These are phyloP conservation scores for Bombus impatiens DNA, from an alignment of 1,140 invertebrate genomes.

Conservation along the genomic window DNA sequence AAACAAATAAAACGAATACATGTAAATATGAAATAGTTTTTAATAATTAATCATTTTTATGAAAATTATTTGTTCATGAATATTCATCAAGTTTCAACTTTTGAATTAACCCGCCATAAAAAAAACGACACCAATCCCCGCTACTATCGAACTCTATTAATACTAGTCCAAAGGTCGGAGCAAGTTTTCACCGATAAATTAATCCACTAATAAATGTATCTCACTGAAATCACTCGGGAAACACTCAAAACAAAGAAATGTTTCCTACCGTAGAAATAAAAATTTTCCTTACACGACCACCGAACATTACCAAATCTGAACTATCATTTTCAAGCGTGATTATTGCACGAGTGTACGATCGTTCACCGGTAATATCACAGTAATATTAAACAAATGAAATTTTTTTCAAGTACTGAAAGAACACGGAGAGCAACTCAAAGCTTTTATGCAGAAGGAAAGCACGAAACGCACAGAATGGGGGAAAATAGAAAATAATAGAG, in stretches of 20 bases:
- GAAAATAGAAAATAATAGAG: slow-evolving; percentile 47
- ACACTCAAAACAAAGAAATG: not conserved
- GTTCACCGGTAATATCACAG: not conserved
- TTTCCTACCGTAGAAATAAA: too few relatives aligned
- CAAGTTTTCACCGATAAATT: not conserved
- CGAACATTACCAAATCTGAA: not conserved
- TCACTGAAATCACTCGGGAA: not conserved
- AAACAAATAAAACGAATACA: slow-evolving; percentile 40
- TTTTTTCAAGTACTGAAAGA: not conserved
- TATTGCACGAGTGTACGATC: not conserved
- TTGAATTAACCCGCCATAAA: too few relatives aligned
- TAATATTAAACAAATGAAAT: not conserved
- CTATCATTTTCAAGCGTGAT: not conserved
- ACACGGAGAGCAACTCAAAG: not conserved
- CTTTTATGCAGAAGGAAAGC: slow-evolving; percentile 3
- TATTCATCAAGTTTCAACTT: not conserved
- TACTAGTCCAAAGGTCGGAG: not conserved
- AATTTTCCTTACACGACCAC: too few relatives aligned
- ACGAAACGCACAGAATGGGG: not conserved
- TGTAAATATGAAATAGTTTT: slow-evolving; percentile 15
- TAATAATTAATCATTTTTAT: not conserved
- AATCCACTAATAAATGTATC: not conserved
- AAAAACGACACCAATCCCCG: not conserved
- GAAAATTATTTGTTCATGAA: not conserved
- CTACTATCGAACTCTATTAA: not conserved